Conservation (phyloP, 2,888 invertebrate genomes). For the Parnassius orleans region DNA sequence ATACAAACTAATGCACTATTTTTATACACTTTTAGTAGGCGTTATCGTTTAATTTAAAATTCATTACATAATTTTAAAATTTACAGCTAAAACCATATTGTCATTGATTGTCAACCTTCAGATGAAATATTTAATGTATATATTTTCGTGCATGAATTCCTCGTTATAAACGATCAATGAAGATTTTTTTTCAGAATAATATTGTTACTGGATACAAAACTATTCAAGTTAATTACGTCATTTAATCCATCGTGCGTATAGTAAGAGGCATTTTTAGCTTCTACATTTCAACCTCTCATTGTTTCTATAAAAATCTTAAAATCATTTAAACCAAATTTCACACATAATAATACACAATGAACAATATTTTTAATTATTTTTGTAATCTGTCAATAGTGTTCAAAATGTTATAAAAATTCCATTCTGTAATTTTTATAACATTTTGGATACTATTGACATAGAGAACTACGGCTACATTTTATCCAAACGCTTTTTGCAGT, state of each 20-base stretch:
- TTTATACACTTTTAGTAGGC: slow-evolving; percentile 27
- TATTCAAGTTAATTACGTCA: slow-evolving; percentile 7
- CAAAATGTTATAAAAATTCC: no score
- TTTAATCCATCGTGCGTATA: slow-evolving; percentile 19
- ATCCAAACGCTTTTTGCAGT: no score
- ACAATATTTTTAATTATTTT: no score
- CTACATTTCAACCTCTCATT: neutral
- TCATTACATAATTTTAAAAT: slow-evolving; percentile 40
- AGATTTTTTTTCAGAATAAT: slow-evolving; percentile 13
- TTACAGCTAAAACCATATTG: slow-evolving; percentile 61
- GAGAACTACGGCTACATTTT: no score
- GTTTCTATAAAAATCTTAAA: slow-evolving; percentile 5
- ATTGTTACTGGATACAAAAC: slow-evolving; percentile 17
- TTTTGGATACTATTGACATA: neutral
- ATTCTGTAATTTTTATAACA: slow-evolving; percentile 8
- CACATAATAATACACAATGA: neutral
- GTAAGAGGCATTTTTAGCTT: neutral
- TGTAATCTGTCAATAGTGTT: no score
- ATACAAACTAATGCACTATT: slow-evolving; percentile 38
- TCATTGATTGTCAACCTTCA: slow-evolving; percentile 56
- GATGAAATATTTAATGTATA: slow-evolving; percentile 38
- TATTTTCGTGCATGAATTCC: slow-evolving; percentile 57
- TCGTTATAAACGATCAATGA: slow-evolving; percentile 34
- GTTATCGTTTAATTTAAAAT: slow-evolving; percentile 29
- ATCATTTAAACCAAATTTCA: slow-evolving; percentile 3